A percentile compares a stretch with the other conserved stretches of the same genome.
Evolutionary conservation across 2,888 invertebrate genomes (phyloP).

Genomic region (Mythimna albipuncta): DNA sequence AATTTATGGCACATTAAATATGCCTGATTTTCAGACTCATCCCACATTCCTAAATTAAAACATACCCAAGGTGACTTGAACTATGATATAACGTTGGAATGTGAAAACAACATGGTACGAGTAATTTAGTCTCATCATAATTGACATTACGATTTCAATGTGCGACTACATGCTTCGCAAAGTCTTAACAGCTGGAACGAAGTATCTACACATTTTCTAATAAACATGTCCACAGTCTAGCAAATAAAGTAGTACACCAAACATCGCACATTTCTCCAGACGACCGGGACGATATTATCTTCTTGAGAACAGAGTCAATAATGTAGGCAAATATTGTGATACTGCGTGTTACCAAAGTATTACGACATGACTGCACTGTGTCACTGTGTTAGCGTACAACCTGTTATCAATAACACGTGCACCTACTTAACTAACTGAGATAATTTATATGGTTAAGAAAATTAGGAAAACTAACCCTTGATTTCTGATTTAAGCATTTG

Average conservation of each 20-base stretch:
- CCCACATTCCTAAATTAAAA: slow-evolving; percentile 33
- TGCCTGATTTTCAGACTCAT: slow-evolving; percentile 15
- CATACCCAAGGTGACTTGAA: slow-evolving; percentile 15
- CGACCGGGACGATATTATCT: slow-evolving; percentile 56
- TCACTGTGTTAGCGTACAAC: slow-evolving; percentile 76
- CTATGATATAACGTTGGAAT: slow-evolving; percentile 29
- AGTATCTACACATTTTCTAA: slow-evolving; percentile 3
- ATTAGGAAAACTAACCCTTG: not conserved
- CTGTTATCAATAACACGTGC: slow-evolving; percentile 72
- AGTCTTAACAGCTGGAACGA: slow-evolving; percentile 16
- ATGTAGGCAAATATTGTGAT: slow-evolving; percentile 69
- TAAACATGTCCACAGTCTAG: slow-evolving; percentile 34
- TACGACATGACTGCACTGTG: slow-evolving; percentile 77
- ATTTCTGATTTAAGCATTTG: no score
- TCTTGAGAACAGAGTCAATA: slow-evolving; percentile 67
- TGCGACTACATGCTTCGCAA: slow-evolving; percentile 19
- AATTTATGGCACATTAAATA: slow-evolving; percentile 42
- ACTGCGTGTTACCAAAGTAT: slow-evolving; percentile 73
- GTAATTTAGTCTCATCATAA: slow-evolving; percentile 29
- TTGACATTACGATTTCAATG: slow-evolving; percentile 29
- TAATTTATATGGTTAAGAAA: slow-evolving; percentile 19
- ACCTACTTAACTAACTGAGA: slow-evolving; percentile 42
- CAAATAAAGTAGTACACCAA: slow-evolving; percentile 19
- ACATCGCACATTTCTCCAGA: slow-evolving; percentile 26
- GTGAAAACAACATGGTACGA: slow-evolving; percentile 6